Evolutionary conservation across 2,797 vertebrate species (phyloP), one percentile per base, ranked within the genome.

Genomic region (Acestrorhynchus altus): DNA sequence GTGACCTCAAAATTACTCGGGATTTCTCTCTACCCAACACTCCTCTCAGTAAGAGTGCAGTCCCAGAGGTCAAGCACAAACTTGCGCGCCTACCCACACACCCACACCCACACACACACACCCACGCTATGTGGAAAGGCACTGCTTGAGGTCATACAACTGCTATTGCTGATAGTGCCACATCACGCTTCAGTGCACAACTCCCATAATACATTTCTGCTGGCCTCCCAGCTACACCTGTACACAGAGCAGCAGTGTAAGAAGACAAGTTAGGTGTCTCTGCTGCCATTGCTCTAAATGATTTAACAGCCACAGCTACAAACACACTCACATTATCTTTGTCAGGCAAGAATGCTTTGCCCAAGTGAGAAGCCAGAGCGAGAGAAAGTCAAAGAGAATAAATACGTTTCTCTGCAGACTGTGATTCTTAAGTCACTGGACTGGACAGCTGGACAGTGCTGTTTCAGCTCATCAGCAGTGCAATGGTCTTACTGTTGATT

Each of bases 111-210:
- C 13, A 70, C 15, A 49, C n/a, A 54, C 8, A 20, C 60, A 40
- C 8, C 3, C 16, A 18, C 28, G 8, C 59, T 52, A 65, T 57
- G 65, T 35, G 40, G 44, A 65, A 39, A 35, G 60, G 10, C 18
- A 63, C 18, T 42, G 39, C 31, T 20, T 42, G 28, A 42, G 60
- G 60, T 63, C 35, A 26, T 24, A 46, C 63, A 68, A 28, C 42
- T 57, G 63, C 65, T 66, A 66, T 26, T 56, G 61, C 63, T 66
- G 22, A 75, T 16, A 66, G 63, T 44, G 20, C 61, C 24, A 57
- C 74, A 76, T 77, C 54, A 61, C 15, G 12, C 74, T 52, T 7
- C 52, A 68, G 1, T 51, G 64, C 59, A 35, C 63, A 67, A 24
- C 24, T 66, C 51, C n/a, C 13, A 31, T 57, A 46, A 67, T 22